Conservation (phyloP, 2,113 vertebrate species). For the Ardeotis arabs region DNA sequence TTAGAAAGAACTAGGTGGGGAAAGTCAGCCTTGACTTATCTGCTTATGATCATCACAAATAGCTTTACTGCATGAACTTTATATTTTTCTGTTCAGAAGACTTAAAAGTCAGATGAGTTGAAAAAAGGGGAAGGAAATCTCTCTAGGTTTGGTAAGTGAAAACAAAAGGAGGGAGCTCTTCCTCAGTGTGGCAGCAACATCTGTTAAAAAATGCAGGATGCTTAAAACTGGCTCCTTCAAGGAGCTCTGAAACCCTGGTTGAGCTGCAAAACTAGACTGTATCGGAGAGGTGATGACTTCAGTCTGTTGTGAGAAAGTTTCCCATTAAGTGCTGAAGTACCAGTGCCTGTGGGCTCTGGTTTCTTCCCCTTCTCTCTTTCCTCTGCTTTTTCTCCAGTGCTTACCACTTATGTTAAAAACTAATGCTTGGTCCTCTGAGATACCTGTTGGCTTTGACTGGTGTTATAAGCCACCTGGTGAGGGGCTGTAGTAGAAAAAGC, state of each 20-base stretch:
- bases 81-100: not conserved
- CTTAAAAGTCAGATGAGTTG: not conserved
- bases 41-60: not conserved
- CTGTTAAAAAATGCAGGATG: constrained; percentile 34
- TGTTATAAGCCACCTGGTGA: not conserved
- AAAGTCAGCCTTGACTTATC: not conserved
- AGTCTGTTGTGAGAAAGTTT: not conserved
- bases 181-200: constrained; percentile 44
- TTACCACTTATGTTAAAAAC: not conserved
- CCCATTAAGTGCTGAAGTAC: not conserved
- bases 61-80: not conserved
- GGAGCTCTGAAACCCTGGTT: not conserved
- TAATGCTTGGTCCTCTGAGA: not conserved
- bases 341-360: not conserved
- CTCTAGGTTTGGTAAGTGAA: not conserved
- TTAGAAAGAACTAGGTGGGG: not conserved
- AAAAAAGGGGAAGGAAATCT: not conserved
- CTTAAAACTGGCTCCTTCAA: not conserved
- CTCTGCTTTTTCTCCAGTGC: not conserved
- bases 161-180: not conserved
- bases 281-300: not conserved
- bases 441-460: not conserved
- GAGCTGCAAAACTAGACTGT: not conserved
- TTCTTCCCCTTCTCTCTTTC: not conserved
- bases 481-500: not conserved